Conservation (phyloP, 2,888 invertebrate species). For the Cistogaster globosa region DNA sequence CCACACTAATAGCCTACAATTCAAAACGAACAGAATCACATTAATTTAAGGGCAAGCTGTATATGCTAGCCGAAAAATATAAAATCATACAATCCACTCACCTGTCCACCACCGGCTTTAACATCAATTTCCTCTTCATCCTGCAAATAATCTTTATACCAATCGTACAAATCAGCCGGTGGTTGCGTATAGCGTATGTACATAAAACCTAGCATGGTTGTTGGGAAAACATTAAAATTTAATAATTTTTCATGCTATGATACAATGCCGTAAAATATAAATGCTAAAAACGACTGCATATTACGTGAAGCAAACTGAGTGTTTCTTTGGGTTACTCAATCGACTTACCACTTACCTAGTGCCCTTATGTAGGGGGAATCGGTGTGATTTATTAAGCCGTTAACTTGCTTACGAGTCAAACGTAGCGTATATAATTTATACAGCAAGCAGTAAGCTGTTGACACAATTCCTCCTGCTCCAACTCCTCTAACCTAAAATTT, state of each 20-base stretch:
- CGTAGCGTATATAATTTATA: slow-evolving; percentile 98
- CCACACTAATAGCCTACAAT: slow-evolving; percentile 89
- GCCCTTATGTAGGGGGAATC: slow-evolving; percentile 99
- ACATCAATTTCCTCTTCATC: slow-evolving; percentile 99
- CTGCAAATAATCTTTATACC: slow-evolving; percentile 98
- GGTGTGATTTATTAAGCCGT: slow-evolving; percentile 95
- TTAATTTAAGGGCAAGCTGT: neutral
- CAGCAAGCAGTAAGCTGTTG: slow-evolving; percentile 99
- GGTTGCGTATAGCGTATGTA: slow-evolving; percentile 97
- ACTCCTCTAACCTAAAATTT: slow-evolving; percentile 94
- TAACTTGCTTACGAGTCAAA: slow-evolving; percentile 98
- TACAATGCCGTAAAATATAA: no score
- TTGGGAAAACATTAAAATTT: slow-evolving; percentile 35
- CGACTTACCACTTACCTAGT: slow-evolving; percentile 87
- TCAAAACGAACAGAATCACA: neutral
- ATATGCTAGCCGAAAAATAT: slow-evolving; percentile 6
- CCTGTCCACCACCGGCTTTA: slow-evolving; percentile 98
- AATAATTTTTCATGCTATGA: neutral
- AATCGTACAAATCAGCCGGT: slow-evolving; percentile 96
- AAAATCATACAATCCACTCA: slow-evolving; percentile 79
- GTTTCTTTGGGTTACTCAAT: slow-evolving; percentile 76
- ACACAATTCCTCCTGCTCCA: slow-evolving; percentile 99
- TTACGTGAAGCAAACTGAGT: neutral
- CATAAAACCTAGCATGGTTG: slow-evolving; percentile 86
- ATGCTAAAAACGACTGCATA: no score